Conservation (phyloP, 53 echinoderm and acorn worm genomes). For the Crossaster papposus region DNA sequence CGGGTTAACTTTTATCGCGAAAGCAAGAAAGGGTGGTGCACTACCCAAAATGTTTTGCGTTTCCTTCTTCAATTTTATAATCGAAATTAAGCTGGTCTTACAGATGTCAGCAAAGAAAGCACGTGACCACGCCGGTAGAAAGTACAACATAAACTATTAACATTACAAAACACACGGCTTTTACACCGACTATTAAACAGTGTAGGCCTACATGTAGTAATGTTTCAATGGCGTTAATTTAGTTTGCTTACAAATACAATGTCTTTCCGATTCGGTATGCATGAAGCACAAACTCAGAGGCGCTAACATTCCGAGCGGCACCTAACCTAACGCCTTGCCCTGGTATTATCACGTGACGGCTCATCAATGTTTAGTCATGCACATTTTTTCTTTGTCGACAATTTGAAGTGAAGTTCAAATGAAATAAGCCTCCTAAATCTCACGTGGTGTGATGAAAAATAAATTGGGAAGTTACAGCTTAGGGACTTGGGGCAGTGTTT, state of each 20-base stretch:
- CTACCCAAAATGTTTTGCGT: no score
- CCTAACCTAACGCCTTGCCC: not conserved
- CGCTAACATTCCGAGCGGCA: not conserved
- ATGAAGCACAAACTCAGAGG: not conserved
- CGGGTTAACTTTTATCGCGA: no score
- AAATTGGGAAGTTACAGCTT: slow-evolving; percentile 34
- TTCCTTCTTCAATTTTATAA: no score
- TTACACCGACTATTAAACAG: no score
- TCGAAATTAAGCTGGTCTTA: no score
- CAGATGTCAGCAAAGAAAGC: no score
- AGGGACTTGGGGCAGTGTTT: not conserved
- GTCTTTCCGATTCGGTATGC: not conserved
- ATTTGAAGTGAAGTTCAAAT: slow-evolving; percentile 26
- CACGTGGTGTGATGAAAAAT: not conserved
- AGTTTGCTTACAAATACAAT: not conserved
- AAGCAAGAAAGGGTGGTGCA: no score
- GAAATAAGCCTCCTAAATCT: slow-evolving; percentile 10
- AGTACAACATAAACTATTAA: not conserved
- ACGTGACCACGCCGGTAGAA: no score
- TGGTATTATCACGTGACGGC: not conserved
- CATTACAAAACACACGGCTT: not conserved
- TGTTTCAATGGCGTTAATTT: not conserved
- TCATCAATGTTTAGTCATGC: slow-evolving; percentile 13
- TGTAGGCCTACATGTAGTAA: no score
- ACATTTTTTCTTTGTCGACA: not conserved